Base-by-base conservation (phyloP, 2,888 invertebrate species). In the Tipula vernalis region DNA sequence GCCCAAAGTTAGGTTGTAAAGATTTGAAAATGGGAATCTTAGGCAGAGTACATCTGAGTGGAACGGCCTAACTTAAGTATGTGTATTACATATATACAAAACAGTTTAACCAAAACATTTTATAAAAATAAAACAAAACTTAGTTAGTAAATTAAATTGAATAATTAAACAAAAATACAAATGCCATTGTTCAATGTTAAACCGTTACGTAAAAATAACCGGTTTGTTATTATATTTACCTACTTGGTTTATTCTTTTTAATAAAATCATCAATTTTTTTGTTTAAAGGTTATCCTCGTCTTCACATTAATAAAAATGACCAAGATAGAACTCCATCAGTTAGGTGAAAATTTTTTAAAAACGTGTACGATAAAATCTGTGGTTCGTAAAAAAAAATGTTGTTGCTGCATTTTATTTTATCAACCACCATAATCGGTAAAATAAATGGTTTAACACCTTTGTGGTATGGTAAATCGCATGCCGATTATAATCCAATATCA, bases 401-500 rank as follows among this genome's bases (percentile, higher is more conserved):
- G 4, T 10, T 71, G 71, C 12, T 28, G 28, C n/a, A 18, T 71
- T 71, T 71, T 12, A 10, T 71, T 12, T 28, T 71, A 28, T 28
- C 28, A 87, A 85, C 28, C 85, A 86, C 39, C 71, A 71, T 28
- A 71, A 28, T 71, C 71, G 28, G 28, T 71, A 18, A 10, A 28
- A 71, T 87, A 90, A 89, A 88, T 71, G 87, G 8, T 86, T 85
- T 3, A 87, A 88, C 12, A 89, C 90, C 88, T 88, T 89, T 87
- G 87, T 44, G 36, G 42, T 91, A 91, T 86, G 91, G 91, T 1
- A 87, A 89, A 6, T 89, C 90, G 88, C 89, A 90, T 0, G 89
- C 89, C 0, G 91, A 91, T 51, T 88, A 88, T 13, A 57, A 88
- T 13, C 86, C 86, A 18, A 13, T 39, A 44, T 36, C 86, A 41